These are phyloP conservation scores for Gadopsis bispinosus DNA, from an alignment of 2,797 vertebrate genomes.

Conservation along the genomic window DNA sequence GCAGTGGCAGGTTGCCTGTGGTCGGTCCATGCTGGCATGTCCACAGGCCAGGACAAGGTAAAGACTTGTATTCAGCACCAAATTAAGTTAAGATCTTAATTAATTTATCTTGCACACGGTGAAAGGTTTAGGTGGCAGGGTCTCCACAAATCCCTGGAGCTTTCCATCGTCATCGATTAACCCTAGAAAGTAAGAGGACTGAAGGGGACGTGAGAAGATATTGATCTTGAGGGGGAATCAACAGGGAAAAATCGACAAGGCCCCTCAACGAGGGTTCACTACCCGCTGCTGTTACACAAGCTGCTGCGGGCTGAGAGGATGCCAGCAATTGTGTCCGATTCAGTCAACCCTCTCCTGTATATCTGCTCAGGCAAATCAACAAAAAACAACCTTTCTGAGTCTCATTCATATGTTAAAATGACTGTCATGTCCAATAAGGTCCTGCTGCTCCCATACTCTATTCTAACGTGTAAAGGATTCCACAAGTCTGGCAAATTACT, in stretches of 20 bases:
- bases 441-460: background rate
- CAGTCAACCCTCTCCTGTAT: conserved; percentile 16
- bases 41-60: conserved; percentile 45
- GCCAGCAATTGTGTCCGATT: conserved; percentile 23
- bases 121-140: conserved; percentile 60
- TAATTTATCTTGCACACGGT: conserved; percentile 59
- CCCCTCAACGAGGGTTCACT: conserved; percentile 18
- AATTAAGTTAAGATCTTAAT: conserved; percentile 70
- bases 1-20: conserved; percentile 3
- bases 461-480: background rate
- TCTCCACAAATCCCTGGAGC: conserved; percentile 63
- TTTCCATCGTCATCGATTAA: conserved; percentile 69
- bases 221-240: conserved; percentile 70
- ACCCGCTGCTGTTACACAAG: conserved; percentile 4
- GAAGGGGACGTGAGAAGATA: conserved; percentile 61
- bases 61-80: conserved; percentile 55
- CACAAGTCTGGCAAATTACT: background rate
- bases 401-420: conserved; percentile 12
- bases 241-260: conserved; percentile 69
- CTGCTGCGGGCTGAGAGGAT: conserved; percentile 35
- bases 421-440: background rate
- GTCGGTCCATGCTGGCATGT: conserved; percentile 19
- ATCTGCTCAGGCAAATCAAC: conserved; percentile 18
- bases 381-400: conserved; percentile 8
- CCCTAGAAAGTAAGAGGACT: conserved; percentile 51